A percentile compares a stretch with the other conserved stretches of the same genome.
Evolutionary conservation across 2,113 vertebrate species (phyloP).

Genomic region (Peromyscus californicus): DNA sequence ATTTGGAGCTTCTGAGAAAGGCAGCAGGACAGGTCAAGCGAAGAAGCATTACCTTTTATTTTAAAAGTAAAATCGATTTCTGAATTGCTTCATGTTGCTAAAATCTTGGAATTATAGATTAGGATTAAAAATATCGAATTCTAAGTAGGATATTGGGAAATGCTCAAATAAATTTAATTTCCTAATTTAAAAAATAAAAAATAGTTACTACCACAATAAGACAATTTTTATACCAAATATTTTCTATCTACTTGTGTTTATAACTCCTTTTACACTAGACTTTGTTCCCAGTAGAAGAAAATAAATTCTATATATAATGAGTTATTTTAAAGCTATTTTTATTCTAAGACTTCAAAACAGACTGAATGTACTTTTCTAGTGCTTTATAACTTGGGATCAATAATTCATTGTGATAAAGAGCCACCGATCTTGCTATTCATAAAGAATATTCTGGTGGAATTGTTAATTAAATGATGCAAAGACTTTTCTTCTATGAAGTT

Average conservation of each 20-base stretch:
- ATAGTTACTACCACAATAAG: background rate
- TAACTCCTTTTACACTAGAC: background rate
- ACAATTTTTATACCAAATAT: conserved; percentile 21
- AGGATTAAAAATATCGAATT: conserved; percentile 45
- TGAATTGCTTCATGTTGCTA: conserved; percentile 31
- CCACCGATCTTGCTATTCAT: conserved; percentile 55
- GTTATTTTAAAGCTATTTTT: conserved; percentile 57
- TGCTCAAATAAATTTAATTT: conserved; percentile 28
- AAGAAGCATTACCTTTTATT: background rate
- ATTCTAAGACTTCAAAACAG: conserved; percentile 37
- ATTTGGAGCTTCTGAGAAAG: conserved; percentile 37
- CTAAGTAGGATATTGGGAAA: background rate
- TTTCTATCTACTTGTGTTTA: conserved; percentile 40
- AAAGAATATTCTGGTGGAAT: conserved; percentile 33
- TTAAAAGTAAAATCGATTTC: background rate
- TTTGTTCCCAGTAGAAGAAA: conserved; percentile 47
- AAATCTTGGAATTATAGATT: background rate
- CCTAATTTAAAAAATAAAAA: conserved; percentile 19
- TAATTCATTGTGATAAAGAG: conserved; percentile 39
- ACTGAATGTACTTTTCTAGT: background rate
- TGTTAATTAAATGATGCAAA: conserved; percentile 61
- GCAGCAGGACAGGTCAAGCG: background rate
- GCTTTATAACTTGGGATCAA: background rate
- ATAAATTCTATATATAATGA: conserved; percentile 37
- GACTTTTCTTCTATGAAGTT: conserved; percentile 56